Evolutionary conservation across 2,113 vertebrate species (phyloP), one percentile per base, ranked within the genome.

Genomic region (Cathartes aura): DNA sequence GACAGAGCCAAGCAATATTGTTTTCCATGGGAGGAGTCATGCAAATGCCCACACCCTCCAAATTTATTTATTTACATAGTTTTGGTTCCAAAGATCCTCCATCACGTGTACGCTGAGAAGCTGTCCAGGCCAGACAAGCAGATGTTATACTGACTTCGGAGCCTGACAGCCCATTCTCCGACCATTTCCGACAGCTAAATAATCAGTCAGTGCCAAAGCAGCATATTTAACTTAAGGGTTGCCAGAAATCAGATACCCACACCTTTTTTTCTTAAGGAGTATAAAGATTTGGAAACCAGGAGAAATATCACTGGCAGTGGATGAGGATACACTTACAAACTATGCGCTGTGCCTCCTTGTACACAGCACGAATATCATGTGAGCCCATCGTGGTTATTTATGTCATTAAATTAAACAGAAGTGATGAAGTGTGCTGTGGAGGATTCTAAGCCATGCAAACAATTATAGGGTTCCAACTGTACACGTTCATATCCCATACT

Each of bases 71-170:
- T 93, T 93, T 74, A 72, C 20, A 2, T 30, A 5, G 3, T 59
- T 90, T 93, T 75, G 45, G 68, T 92, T 95, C 75, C 94, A 91
- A 92, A 85, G 79, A 82, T 87, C 68, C 42, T 94, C 90, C 60
- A 79, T 48, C 1, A 3, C 4, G 3, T 36, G 62, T 40, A 48
- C 11, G 12, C 48, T 11, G 82, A 94, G 70, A 84, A 91, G 78
- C 82, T 48, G 89, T 86, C 58, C 75, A 88, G 95, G 88, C 13
- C 15, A 36, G 89, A 89, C 45, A 93, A 95, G 76, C 97, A 98
- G 96, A 97, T 97, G 96, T 97, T 52, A 24, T 36, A n/a, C 58
- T 29, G 71, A 87, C 78, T 94, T 74, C 12, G 42, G 83, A 97
- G 87, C 75, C 89, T 56, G 67, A 95, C 59, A 93, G 86, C 93